Conservation (phyloP, 2,113 vertebrate species). For the Octodon degus region DNA sequence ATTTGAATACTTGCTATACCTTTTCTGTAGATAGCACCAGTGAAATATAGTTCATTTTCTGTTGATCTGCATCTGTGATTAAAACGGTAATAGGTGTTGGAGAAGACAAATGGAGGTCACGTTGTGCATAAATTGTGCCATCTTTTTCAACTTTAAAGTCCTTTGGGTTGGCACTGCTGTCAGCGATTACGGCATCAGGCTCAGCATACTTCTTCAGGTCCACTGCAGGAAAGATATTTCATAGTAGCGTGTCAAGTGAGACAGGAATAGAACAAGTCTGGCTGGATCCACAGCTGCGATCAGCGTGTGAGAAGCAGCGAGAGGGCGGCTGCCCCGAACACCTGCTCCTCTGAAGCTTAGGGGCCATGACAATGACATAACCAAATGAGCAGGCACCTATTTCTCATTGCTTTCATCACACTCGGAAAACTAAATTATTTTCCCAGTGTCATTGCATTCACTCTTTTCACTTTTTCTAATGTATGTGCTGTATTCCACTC, state of each 20-base stretch:
- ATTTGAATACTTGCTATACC: conserved; percentile 78
- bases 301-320: background rate
- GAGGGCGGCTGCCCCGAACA: background rate
- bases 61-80: conserved; percentile 75
- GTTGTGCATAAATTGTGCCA: conserved; percentile 86
- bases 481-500: background rate
- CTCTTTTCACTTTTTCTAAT: conserved; percentile 3
- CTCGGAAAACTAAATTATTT: conserved; percentile 1
- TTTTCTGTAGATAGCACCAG: conserved; percentile 81
- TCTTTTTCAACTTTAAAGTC: conserved; percentile 85
- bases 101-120: conserved; percentile 82
- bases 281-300: conserved; percentile 49
- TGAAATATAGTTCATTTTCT: conserved; percentile 85
- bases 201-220: conserved; percentile 84
- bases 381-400: background rate
- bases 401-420: conserved; percentile 38
- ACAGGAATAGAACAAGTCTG: conserved; percentile 65
- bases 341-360: background rate
- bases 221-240: conserved; percentile 82
- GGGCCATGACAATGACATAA: background rate
- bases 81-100: conserved; percentile 86
- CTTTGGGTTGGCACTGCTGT: conserved; percentile 80
- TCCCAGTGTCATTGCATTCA: background rate
- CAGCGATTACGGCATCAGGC: conserved; percentile 15
- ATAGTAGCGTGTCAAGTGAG: conserved; percentile 59